Evolutionary conservation across 2,888 invertebrate genomes (phyloP).

Genomic region (Agonopterix alstromeriana): DNA sequence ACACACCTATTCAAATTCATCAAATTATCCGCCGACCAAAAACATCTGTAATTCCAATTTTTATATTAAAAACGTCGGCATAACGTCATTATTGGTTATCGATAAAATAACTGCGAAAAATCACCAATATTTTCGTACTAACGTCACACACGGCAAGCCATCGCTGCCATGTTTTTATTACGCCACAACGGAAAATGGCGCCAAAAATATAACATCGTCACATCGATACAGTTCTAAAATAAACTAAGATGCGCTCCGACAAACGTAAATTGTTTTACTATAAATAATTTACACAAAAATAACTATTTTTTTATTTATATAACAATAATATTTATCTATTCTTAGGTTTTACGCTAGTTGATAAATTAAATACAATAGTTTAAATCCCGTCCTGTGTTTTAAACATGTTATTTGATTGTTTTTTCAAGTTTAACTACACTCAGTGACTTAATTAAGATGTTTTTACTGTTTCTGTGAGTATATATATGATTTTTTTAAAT

Average conservation of each 20-base stretch:
- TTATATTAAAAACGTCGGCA: not conserved
- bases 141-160: conserved; percentile 7
- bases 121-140: conserved; percentile 5
- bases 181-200: conserved; percentile 25
- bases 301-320: conserved; percentile 3
- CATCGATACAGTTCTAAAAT: conserved; percentile 35
- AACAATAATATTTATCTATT: conserved; percentile 4
- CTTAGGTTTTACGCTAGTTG: conserved; percentile 9
- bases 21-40: not conserved
- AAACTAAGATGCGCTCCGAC: conserved; percentile 29
- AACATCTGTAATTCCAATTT: not conserved
- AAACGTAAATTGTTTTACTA: conserved; percentile 25
- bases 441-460: conserved; percentile 9
- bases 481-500: conserved; percentile 14
- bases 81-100: not conserved
- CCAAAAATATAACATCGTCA: conserved; percentile 31
- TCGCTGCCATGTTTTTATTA: conserved; percentile 11
- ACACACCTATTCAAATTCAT: conserved; percentile 22
- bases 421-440: conserved; percentile 6
- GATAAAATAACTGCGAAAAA: not conserved
- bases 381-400: conserved; percentile 1
- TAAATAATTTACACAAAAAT: conserved; percentile 11
- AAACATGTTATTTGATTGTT: conserved; percentile 6
- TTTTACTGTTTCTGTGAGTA: conserved; percentile 6
- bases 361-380: conserved; percentile 8